Percentiles rank a stretch among this genome's conserved stretches.
phyloP scores from a whole-genome alignment of 1,140 invertebrate species.

The Drosophila bifasciata region DNA sequence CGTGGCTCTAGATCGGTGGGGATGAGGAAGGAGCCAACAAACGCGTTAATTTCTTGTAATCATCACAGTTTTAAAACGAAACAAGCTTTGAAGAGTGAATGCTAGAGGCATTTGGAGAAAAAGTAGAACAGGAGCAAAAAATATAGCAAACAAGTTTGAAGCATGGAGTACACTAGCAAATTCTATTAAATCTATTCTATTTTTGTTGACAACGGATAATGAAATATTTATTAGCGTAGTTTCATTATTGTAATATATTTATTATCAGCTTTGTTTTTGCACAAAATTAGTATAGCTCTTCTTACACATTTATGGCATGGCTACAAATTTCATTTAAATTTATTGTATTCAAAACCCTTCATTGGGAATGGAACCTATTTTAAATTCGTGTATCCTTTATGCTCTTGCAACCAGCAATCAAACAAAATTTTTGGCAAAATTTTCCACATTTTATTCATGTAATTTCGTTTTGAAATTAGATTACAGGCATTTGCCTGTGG shows the following conservation, averaged over 20 bases:
- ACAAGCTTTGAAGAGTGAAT: neutral
- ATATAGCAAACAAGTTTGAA: neutral
- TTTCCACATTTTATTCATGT: slow-evolving; percentile 41
- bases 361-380: slow-evolving; percentile 9
- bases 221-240: neutral
- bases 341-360: too few relatives aligned
- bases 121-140: neutral
- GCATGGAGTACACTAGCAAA: too few relatives aligned
- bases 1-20: neutral
- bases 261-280: too few relatives aligned
- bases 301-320: too few relatives aligned
- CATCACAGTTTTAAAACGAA: slow-evolving; percentile 25
- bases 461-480: slow-evolving; percentile 73
- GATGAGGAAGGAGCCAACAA: neutral
- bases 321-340: too few relatives aligned
- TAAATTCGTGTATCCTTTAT: slow-evolving; percentile 45
- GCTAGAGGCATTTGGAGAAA: neutral
- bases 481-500: slow-evolving; percentile 59
- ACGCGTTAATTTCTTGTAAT: slow-evolving; percentile 39
- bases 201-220: too few relatives aligned
- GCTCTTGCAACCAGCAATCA: slow-evolving; percentile 49
- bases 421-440: slow-evolving; percentile 58
- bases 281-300: too few relatives aligned
- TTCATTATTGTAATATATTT: too few relatives aligned
- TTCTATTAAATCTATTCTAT: too few relatives aligned